A percentile compares a stretch with the other conserved stretches of the same genome.
phyloP scores from a whole-genome alignment of 37 sponge, comb jelly and placozoan genomes.

The Agelas oroides region DNA sequence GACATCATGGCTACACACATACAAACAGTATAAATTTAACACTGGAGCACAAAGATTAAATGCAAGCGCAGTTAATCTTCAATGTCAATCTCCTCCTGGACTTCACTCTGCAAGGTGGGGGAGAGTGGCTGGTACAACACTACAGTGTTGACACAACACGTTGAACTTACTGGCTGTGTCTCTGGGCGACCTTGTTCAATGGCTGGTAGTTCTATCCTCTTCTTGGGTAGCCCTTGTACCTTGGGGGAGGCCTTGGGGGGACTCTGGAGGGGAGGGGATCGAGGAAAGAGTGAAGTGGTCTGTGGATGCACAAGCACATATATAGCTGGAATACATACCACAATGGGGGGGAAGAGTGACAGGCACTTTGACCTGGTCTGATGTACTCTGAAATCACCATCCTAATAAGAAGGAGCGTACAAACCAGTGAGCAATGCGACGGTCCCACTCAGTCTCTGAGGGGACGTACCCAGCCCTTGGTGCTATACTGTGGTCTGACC shows the following conservation, averaged over 20 bases:
- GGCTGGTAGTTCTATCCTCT: neutral
- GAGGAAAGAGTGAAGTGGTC: too few relatives aligned
- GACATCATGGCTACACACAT: too few relatives aligned
- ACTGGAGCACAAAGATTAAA: too few relatives aligned
- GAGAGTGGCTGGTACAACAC: too few relatives aligned
- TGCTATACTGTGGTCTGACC: conserved; percentile 65
- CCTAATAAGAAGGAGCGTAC: conserved; percentile 33
- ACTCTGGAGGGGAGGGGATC: too few relatives aligned
- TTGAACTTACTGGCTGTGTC: conserved; percentile 15
- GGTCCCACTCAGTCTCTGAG: too few relatives aligned
- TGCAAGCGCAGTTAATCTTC: neutral
- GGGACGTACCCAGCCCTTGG: conserved; percentile 37
- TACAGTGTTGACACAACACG: too few relatives aligned
- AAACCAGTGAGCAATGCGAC: too few relatives aligned
- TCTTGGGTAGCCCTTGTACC: too few relatives aligned
- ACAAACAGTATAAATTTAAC: too few relatives aligned
- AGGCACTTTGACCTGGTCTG: conserved; percentile 12
- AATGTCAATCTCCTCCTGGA: conserved; percentile 55
- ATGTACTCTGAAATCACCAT: conserved; percentile 60
- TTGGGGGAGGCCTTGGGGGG: too few relatives aligned
- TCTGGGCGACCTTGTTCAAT: neutral
- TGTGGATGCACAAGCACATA: too few relatives aligned
- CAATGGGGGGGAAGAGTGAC: conserved; percentile 49
- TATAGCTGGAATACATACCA: neutral
- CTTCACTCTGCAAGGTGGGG: conserved; percentile 8